Evolutionary conservation across 2,113 vertebrate genomes (phyloP).

Genomic region (Saguinus imperator): DNA sequence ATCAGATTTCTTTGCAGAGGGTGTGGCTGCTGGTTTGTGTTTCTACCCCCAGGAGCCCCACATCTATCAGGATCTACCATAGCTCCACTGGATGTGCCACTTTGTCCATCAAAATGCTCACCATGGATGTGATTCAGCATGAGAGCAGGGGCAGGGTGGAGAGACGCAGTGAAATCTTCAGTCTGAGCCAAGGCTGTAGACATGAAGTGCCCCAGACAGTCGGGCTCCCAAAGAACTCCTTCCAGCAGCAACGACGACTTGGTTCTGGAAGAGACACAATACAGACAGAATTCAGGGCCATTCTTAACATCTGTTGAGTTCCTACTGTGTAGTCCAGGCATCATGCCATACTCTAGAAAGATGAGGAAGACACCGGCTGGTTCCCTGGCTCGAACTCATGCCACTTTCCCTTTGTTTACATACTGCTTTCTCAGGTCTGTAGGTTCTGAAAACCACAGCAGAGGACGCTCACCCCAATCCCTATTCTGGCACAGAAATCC

Average conservation of each 20-base stretch:
- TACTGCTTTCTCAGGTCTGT: background rate
- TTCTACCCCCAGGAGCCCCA: background rate
- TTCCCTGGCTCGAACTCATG: background rate
- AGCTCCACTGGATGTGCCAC: background rate
- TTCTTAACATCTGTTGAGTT: rapidly evolving
- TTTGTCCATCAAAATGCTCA: background rate
- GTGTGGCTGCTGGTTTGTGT: background rate
- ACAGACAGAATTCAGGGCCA: background rate
- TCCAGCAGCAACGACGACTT: constrained; percentile 85
- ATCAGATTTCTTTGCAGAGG: background rate
- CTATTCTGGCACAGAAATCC: background rate
- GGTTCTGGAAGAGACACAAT: constrained; percentile 80
- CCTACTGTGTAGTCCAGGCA: background rate
- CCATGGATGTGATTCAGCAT: background rate
- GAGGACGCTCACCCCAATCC: background rate
- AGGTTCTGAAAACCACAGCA: background rate
- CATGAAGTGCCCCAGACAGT: constrained; percentile 83
- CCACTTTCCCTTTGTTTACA: background rate
- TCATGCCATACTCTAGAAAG: background rate
- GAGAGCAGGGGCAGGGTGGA: background rate
- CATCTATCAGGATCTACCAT: background rate
- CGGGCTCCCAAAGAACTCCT: constrained; percentile 85
- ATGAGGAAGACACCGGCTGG: background rate
- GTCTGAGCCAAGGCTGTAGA: constrained; percentile 78
- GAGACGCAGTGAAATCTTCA: background rate